Conservation (phyloP, 2,888 invertebrate genomes). For the Tinea pellionella region DNA sequence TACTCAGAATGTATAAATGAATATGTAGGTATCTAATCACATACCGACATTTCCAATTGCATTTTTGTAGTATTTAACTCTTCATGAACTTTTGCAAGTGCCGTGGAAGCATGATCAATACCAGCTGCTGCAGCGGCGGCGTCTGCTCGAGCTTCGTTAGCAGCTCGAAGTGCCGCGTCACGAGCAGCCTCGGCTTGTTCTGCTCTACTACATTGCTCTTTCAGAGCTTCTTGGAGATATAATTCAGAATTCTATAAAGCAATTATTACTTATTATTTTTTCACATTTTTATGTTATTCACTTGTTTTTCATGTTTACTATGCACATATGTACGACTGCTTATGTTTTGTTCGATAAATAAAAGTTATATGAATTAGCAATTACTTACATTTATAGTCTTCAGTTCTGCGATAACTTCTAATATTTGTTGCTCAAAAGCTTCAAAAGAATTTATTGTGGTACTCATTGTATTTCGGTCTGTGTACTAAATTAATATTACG, state of each 20-base stretch:
- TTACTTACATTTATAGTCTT: conserved; percentile 39
- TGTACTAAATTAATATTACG: neutral
- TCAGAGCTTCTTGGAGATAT: conserved; percentile 42
- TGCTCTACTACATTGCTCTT: conserved; percentile 40
- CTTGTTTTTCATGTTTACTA: too few species aligned
- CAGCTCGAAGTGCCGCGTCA: conserved; percentile 36
- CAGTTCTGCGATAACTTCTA: conserved; percentile 46
- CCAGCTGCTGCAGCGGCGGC: conserved; percentile 45
- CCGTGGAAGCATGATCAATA: conserved; percentile 37
- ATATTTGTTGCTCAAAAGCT: conserved; percentile 44
- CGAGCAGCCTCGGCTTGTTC: conserved; percentile 44
- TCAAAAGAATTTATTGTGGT: conserved; percentile 36
- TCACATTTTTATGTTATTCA: too few species aligned
- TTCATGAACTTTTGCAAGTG: conserved; percentile 36
- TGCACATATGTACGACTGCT: too few species aligned
- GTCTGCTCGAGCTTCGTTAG: conserved; percentile 39
- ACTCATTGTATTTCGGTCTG: conserved; percentile 20
- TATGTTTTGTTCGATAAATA: too few species aligned
- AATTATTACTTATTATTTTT: neutral
- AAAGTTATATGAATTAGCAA: too few species aligned
- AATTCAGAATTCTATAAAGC: conserved; percentile 36
- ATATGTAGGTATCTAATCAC: too few species aligned
- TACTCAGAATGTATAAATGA: too few species aligned
- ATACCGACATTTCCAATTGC: conserved; percentile 45
- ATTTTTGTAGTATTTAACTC: conserved; percentile 39